Percentiles rank a stretch among this genome's conserved stretches.
These are phyloP conservation scores for Mesaphorura yosii DNA, from an alignment of 1,140 invertebrate species.

Conservation along the genomic window DNA sequence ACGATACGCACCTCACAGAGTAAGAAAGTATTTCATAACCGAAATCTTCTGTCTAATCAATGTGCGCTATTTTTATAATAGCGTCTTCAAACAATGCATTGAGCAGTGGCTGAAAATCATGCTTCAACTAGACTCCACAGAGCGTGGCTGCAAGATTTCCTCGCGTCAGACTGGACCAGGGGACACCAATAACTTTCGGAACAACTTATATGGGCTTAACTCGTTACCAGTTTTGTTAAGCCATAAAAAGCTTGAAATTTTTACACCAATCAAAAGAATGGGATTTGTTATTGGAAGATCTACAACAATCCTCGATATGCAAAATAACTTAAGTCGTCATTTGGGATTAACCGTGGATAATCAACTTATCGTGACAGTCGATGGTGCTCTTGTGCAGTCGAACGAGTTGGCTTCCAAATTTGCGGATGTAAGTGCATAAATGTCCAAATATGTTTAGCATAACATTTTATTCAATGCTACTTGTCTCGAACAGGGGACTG, in stretches of 20 bases:
- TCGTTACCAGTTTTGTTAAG: conserved; percentile 17
- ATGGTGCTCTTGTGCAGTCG: conserved; percentile 12
- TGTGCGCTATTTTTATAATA: background rate
- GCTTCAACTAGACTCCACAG: conserved; percentile 26
- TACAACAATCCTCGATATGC: conserved; percentile 18
- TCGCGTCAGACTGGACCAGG: background rate
- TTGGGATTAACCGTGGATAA: conserved; percentile 11
- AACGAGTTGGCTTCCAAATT: conserved; percentile 15
- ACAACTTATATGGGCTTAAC: too few species aligned
- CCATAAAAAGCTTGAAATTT: conserved; percentile 19
- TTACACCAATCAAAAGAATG: conserved; percentile 11
- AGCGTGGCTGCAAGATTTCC: conserved; percentile 15
- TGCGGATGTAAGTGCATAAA: conserved; percentile 9
- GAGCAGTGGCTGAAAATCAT: conserved; percentile 27
- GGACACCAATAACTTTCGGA: background rate
- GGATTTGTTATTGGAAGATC: conserved; percentile 20
- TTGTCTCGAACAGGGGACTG: too few species aligned
- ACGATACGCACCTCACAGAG: conserved; percentile 23
- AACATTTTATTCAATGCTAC: too few species aligned
- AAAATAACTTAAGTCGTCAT: conserved; percentile 13
- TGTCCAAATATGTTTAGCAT: background rate
- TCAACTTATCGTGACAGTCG: conserved; percentile 22
- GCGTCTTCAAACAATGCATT: conserved; percentile 22
- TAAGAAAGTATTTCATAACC: conserved; percentile 5
- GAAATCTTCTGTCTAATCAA: background rate